These are phyloP conservation scores for Flabesymbios commensalis DNA, from an alignment of 2,888 invertebrate genomes.

Conservation along the genomic window DNA sequence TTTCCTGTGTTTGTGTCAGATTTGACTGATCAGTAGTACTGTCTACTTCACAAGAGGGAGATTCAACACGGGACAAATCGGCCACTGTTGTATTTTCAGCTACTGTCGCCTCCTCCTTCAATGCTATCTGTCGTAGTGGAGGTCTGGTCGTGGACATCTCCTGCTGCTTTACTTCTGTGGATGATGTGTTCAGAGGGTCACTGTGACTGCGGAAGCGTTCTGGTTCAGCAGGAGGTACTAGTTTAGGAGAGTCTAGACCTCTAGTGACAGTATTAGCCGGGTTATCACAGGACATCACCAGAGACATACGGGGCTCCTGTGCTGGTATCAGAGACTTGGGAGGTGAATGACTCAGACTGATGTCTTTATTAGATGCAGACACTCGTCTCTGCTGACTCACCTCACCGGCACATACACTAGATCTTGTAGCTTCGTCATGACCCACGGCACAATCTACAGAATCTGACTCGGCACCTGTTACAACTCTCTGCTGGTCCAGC, in stretches of 20 bases:
- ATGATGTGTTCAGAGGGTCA: too few relatives aligned
- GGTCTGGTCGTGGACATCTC: too few relatives aligned
- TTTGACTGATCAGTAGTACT: too few relatives aligned
- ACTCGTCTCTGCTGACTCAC: neutral
- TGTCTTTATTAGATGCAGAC: neutral
- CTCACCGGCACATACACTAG: neutral
- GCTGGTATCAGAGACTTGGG: conserved; percentile 51
- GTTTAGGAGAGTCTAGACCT: conserved; percentile 16
- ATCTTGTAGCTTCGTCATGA: neutral
- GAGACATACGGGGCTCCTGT: conserved; percentile 43
- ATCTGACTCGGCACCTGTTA: too few relatives aligned
- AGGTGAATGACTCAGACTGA: conserved; percentile 8
- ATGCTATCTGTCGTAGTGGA: too few relatives aligned
- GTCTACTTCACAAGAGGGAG: too few relatives aligned
- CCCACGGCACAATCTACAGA: too few relatives aligned
- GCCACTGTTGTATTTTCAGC: neutral
- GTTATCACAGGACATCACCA: conserved; percentile 33
- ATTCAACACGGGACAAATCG: neutral
- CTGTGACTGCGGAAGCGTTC: too few relatives aligned
- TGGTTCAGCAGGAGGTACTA: conserved; percentile 7
- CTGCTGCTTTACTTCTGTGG: too few relatives aligned
- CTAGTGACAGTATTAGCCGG: neutral
- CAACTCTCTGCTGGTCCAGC: too few relatives aligned
- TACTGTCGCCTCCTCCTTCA: neutral
- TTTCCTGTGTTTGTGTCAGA: too few relatives aligned